Evolutionary conservation across 1,140 invertebrate species (phyloP).

Genomic region (Platyscapa corneri): DNA sequence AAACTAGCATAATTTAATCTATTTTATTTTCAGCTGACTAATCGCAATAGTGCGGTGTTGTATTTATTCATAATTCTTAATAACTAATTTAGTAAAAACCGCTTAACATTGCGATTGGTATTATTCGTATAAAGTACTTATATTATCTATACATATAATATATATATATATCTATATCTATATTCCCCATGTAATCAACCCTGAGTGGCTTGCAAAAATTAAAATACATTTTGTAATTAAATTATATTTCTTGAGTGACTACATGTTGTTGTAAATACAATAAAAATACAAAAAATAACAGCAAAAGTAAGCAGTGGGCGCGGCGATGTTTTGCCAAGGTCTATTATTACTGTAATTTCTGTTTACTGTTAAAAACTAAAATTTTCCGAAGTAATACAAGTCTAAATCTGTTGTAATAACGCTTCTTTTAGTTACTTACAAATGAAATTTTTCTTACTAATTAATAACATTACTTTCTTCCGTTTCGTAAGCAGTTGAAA

Average conservation of each 20-base stretch:
- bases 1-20: background rate
- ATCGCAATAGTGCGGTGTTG: constrained; percentile 12
- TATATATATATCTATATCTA: background rate
- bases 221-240: constrained; percentile 19
- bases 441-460: constrained; percentile 28
- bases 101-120: constrained; percentile 35
- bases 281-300: background rate
- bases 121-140: background rate
- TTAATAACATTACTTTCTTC: constrained; percentile 6
- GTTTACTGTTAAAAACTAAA: constrained; percentile 27
- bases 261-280: too few relatives aligned
- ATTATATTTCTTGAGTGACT: constrained; percentile 32
- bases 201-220: constrained; percentile 48
- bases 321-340: constrained; percentile 41
- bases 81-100: background rate
- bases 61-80: background rate
- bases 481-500: background rate
- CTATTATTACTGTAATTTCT: background rate
- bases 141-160: constrained; percentile 9
- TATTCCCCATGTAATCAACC: constrained; percentile 3
- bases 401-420: background rate
- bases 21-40: constrained; percentile 40
- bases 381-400: constrained; percentile 30
- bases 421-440: constrained; percentile 30
- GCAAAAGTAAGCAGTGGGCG: constrained; percentile 35